Evolutionary conservation across 2,888 invertebrate species (phyloP), one percentile per base, ranked within the genome.

Genomic region (Physocephala rufipes): DNA sequence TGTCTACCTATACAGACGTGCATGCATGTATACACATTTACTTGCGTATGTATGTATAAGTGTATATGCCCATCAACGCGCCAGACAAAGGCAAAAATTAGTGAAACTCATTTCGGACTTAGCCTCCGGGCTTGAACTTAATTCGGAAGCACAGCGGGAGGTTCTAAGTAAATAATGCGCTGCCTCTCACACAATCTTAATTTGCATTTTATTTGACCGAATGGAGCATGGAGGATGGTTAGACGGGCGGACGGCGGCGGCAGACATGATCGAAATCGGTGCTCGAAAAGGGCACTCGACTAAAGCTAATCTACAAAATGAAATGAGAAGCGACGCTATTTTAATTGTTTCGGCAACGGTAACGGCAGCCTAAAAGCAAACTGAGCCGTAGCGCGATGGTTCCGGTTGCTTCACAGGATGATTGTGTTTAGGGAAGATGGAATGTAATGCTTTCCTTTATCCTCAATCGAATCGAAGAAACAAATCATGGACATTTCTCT

Each of bases 101-200:
- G 84, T 80, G 84, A 85, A 86, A 85, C 84, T 84, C 86, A 86
- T 86, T 86, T 86, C 82, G 89, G 80, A 88, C 89, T 89, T 90
- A 89, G 90, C 90, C 90, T 88, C 88, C 87, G 90, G 90, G 89
- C 89, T 89, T 90, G 89, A 90, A 90, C 90, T 90, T 90, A 90
- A 90, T 90, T 90, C 90, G 90, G 90, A 89, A 90, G 90, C 90
- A 88, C 90, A 90, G 90, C 90, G 89, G 90, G 90, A 88, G 90
- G 90, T 89, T 85, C 85, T 84, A 85, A 85, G 85, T 85, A 85
- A 84, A 85, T 84, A 85, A 83, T 83, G 81, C 81, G 82, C 81
- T 78, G 78, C 78, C 78, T 78, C 77, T 77, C 77, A 79, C 75
- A 77, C 80, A 81, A 82, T 82, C 80, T 83, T 82, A 83, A 83